phyloP scores from a whole-genome alignment of 1,140 invertebrate genomes.

The Steinernema khuongi region DNA sequence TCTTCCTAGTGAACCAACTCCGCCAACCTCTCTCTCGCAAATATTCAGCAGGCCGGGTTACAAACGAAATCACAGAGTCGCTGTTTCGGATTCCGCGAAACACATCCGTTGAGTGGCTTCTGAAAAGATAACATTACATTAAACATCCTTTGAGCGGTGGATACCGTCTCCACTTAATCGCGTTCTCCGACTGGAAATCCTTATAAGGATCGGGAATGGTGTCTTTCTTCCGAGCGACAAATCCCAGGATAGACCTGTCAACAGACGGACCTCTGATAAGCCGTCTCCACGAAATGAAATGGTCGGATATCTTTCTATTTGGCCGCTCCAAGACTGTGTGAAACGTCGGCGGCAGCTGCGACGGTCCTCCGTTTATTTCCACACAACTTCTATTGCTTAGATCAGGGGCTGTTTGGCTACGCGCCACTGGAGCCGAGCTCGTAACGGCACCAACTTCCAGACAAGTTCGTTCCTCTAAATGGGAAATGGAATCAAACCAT shows the following conservation, averaged over 20 bases:
- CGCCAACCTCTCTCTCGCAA: conserved; percentile 10
- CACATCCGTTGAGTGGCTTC: conserved; percentile 4
- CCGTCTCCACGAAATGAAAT: conserved; percentile 19
- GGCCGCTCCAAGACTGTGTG: conserved; percentile 25
- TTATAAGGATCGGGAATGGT: neutral
- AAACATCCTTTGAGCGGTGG: neutral
- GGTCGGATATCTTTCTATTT: neutral
- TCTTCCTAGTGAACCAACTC: neutral
- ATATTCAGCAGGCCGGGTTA: conserved; percentile 9
- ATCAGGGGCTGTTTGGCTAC: neutral
- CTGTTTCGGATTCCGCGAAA: conserved; percentile 16
- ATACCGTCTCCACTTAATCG: conserved; percentile 1
- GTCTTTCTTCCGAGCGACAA: neutral
- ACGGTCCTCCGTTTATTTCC: conserved; percentile 24
- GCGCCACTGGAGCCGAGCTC: neutral
- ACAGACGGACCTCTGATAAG: conserved; percentile 17
- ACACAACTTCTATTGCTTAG: conserved; percentile 10
- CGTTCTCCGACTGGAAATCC: neutral
- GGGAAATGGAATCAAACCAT: conserved; percentile 9
- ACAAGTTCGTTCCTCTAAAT: conserved; percentile 24
- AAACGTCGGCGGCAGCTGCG: conserved; percentile 14
- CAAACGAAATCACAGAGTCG: conserved; percentile 19
- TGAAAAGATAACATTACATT: neutral
- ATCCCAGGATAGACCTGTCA: neutral
- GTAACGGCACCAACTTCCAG: conserved; percentile 5